phyloP scores from a whole-genome alignment of 2,113 vertebrate genomes.

The Macroglossus sobrinus region DNA sequence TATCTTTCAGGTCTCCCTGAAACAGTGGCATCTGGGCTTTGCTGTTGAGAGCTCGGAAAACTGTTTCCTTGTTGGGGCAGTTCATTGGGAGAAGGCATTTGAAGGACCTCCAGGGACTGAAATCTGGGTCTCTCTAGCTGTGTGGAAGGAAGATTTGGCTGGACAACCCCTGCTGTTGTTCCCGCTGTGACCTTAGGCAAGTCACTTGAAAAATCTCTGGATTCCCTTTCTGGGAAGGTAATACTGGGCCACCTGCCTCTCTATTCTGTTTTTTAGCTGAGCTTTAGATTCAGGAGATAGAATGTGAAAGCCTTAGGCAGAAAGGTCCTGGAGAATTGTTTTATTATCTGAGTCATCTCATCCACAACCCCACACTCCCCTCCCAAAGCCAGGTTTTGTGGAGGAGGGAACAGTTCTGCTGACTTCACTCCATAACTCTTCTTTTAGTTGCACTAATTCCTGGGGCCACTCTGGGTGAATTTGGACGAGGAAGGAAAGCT shows the following conservation, averaged over 20 bases:
- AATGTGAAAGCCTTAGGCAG: not conserved
- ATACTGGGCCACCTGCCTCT: not conserved
- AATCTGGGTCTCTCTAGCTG: not conserved
- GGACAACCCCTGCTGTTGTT: not conserved
- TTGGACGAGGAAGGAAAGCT: not conserved
- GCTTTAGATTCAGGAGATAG: conserved; percentile 31
- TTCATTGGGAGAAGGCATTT: not conserved
- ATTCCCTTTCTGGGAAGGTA: conserved; percentile 13
- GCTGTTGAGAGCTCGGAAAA: not conserved
- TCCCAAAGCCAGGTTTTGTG: not conserved
- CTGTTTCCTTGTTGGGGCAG: not conserved
- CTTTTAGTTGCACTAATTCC: not conserved
- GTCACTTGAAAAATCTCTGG: not conserved
- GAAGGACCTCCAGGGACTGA: not conserved
- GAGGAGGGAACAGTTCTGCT: not conserved
- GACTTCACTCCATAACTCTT: not conserved
- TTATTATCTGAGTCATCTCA: not conserved
- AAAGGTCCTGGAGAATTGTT: not conserved
- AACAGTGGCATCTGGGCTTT: not conserved
- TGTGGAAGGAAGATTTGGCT: not conserved
- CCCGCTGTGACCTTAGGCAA: not conserved
- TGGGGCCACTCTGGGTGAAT: not conserved
- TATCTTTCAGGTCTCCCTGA: not conserved
- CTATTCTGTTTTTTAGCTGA: not conserved
- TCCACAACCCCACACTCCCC: not conserved